phyloP scores from a whole-genome alignment of 1,140 invertebrate genomes.

The Lasioglossum baleicum region DNA sequence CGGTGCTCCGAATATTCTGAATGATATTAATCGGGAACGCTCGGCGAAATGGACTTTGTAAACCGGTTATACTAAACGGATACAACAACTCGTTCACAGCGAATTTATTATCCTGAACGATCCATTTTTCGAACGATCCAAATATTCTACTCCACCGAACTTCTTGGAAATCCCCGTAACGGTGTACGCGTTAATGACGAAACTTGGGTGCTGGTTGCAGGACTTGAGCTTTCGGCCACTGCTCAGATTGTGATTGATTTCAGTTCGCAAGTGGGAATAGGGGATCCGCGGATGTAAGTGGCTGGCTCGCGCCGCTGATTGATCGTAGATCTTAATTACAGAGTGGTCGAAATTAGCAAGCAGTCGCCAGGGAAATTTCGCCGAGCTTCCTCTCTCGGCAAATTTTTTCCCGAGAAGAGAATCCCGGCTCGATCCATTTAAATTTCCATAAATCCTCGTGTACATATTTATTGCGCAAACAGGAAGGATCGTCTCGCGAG shows the following conservation, averaged over 20 bases:
- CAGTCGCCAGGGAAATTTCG: background rate
- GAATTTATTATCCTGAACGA: too few species aligned
- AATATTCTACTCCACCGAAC: too few species aligned
- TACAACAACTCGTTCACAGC: too few species aligned
- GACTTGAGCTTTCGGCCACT: background rate
- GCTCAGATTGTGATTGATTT: constrained; percentile 10
- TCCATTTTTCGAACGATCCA: too few species aligned
- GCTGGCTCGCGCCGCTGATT: background rate
- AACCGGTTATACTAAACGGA: too few species aligned
- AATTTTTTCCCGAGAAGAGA: background rate
- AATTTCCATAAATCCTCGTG: background rate
- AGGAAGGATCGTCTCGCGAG: background rate
- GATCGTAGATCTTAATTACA: constrained; percentile 2
- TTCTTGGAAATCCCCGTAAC: background rate
- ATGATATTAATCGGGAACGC: too few species aligned
- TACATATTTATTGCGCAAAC: too few species aligned
- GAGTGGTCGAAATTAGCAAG: background rate
- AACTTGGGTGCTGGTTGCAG: background rate
- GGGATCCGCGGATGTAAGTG: background rate
- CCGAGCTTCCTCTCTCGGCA: background rate
- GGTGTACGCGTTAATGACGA: background rate
- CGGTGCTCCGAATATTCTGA: too few species aligned
- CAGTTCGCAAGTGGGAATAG: background rate
- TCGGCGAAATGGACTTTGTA: background rate
- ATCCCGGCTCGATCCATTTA: background rate